Conservation (phyloP, 2,797 vertebrate species). For the Gephyroberyx darwinii region DNA sequence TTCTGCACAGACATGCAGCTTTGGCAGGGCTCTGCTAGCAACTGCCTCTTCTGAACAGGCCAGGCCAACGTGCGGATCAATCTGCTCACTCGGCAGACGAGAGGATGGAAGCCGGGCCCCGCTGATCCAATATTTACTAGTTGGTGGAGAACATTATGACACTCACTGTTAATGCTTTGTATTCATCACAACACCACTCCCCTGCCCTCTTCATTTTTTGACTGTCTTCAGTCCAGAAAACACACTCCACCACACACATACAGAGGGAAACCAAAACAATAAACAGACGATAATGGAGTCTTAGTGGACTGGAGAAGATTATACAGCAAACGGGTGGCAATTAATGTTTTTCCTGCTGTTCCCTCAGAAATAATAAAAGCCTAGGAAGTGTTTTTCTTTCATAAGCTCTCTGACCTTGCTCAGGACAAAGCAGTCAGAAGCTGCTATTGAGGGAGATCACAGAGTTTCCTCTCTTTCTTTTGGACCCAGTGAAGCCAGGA, state of each 20-base stretch:
- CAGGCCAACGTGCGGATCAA: slow-evolving; percentile 70
- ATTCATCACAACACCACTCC: slow-evolving; percentile 55
- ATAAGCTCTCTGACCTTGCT: slow-evolving; percentile 72
- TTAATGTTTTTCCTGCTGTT: slow-evolving; percentile 46
- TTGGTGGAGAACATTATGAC: slow-evolving; percentile 66
- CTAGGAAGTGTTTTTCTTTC: slow-evolving; percentile 48
- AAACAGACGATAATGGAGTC: slow-evolving; percentile 38
- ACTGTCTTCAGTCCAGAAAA: slow-evolving; percentile 43
- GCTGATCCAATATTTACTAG: slow-evolving; percentile 78
- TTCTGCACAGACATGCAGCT: slow-evolving; percentile 75
- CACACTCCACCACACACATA: slow-evolving; percentile 9
- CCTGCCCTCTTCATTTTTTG: slow-evolving; percentile 39
- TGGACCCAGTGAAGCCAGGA: slow-evolving; percentile 53
- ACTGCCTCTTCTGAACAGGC: slow-evolving; percentile 69
- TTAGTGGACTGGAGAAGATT: slow-evolving; percentile 56
- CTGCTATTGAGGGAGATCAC: slow-evolving; percentile 42
- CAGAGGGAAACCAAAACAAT: slow-evolving; percentile 26
- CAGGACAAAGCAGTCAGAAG: slow-evolving; percentile 67
- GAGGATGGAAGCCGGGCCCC: slow-evolving; percentile 53
- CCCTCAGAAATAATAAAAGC: slow-evolving; percentile 40
- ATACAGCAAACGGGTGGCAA: slow-evolving; percentile 45
- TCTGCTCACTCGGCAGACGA: slow-evolving; percentile 70
- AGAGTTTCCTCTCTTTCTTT: slow-evolving; percentile 49
- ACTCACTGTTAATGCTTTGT: slow-evolving; percentile 67
- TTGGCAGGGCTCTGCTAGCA: slow-evolving; percentile 66